Evolutionary conservation across 2,888 invertebrate species (phyloP), one percentile per base, ranked within the genome.

Genomic region (Tetropium fuscum): DNA sequence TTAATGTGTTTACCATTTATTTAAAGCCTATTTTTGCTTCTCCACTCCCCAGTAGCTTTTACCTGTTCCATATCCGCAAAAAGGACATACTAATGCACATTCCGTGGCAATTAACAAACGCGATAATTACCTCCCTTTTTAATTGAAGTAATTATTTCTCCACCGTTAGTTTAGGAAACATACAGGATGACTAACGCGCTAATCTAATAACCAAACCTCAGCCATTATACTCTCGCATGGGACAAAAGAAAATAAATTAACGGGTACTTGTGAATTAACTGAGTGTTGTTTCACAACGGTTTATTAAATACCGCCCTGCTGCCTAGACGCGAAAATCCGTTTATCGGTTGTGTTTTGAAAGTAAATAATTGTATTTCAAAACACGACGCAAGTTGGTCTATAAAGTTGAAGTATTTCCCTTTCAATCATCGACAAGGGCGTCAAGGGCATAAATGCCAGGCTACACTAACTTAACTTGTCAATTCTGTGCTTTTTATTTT

Each of bases 401-500:
- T 70, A 69, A 70, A 66, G 59, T 64, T 66, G 49, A 68, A 67
- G 69, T 67, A 60, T 74, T 74, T 74, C 74, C 74, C 74, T 73
- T 70, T 74, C 74, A 74, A 74, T 74, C 74, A 73, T 68, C 74
- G 58, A 61, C 61, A 64, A 63, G 53, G 45, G 62, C 70, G 70
- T 72, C 70, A 71, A 68, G 60, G 58, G 57, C 60, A 68, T 68
- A 68, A 71, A 68, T 65, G 69, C 66, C 65, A 69, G 70, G 71
- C 70, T 73, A 73, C 73, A 73, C 68, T n/a, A n/a, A n/a, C n/a
- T n/a, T n/a, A n/a, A n/a, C n/a, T 72, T 72, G 72, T 73, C 70
- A 72, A 70, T 63, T 65, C 59, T 63, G 62, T 63, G 57, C 58
- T 54, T 68, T 74, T 74, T 74, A 74, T 54, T 68, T 74, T 74